phyloP scores from a whole-genome alignment of 2,113 vertebrate species.

The Furnarius figulus region DNA sequence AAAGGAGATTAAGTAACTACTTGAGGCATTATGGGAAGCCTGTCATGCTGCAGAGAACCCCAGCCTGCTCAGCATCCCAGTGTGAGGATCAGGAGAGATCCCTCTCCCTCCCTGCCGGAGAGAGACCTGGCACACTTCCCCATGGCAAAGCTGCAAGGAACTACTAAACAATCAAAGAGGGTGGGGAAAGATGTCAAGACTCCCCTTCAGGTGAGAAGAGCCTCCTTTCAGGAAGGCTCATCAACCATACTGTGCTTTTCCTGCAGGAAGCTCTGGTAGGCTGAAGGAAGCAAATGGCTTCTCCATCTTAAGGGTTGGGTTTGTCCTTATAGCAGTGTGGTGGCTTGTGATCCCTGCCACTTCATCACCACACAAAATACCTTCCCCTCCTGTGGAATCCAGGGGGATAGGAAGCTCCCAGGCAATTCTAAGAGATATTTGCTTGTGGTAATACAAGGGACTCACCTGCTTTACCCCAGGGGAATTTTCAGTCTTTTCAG shows the following conservation, averaged over 20 bases:
- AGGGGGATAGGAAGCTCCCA: neutral
- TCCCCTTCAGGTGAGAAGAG: neutral
- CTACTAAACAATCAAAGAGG: neutral
- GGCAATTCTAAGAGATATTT: neutral
- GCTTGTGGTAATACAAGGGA: neutral
- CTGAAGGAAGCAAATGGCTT: neutral
- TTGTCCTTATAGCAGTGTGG: neutral
- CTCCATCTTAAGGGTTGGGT: accelerated
- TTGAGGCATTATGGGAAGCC: neutral
- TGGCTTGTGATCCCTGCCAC: neutral
- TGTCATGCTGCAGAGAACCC: neutral
- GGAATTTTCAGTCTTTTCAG: neutral
- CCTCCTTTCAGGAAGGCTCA: neutral
- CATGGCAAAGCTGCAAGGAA: accelerated
- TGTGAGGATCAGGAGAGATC: neutral
- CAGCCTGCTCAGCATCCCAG: neutral
- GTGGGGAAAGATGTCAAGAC: neutral
- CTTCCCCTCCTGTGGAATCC: neutral
- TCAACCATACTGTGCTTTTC: accelerated
- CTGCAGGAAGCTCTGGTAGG: neutral
- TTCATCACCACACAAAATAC: neutral
- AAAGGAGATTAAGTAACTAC: neutral
- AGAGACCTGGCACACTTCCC: neutral
- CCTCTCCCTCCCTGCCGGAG: neutral
- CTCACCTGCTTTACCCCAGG: neutral